Percentiles rank a stretch among this genome's conserved stretches.
Conservation (phyloP, 2,888 invertebrate species). For the Pomacea canaliculata region DNA sequence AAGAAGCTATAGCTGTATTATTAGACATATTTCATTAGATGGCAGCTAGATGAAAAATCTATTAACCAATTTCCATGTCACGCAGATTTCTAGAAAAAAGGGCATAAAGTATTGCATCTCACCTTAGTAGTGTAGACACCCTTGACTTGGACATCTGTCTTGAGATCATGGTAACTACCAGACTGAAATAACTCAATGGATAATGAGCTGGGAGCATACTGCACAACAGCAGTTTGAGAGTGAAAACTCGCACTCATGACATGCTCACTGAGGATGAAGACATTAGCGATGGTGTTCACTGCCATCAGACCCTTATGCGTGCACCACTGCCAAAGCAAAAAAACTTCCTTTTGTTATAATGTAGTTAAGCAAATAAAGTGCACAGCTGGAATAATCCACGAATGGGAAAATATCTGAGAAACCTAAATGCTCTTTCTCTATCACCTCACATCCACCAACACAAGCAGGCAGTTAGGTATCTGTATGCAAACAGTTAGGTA, state of each 20-base stretch:
- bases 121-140: constrained; percentile 80
- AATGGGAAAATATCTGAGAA: background rate
- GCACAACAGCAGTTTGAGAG: constrained; percentile 77
- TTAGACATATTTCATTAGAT: too few species aligned
- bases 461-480: too few species aligned
- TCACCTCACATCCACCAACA: too few species aligned
- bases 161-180: constrained; percentile 72
- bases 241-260: constrained; percentile 84
- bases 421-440: background rate
- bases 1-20: too few species aligned
- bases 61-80: too few species aligned
- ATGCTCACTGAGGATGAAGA: constrained; percentile 90
- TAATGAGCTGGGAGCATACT: constrained; percentile 84
- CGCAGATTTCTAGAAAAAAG: background rate
- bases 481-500: background rate
- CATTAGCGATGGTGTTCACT: constrained; percentile 74
- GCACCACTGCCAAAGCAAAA: constrained; percentile 71
- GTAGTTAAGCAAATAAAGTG: background rate
- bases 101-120: constrained; percentile 13
- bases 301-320: constrained; percentile 68
- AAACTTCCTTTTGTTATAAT: background rate
- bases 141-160: constrained; percentile 78
- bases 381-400: background rate
- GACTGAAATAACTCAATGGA: constrained; percentile 73
- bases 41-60: too few species aligned